phyloP scores from a whole-genome alignment of 2,797 vertebrate genomes.

The Onychomys arenicola region DNA sequence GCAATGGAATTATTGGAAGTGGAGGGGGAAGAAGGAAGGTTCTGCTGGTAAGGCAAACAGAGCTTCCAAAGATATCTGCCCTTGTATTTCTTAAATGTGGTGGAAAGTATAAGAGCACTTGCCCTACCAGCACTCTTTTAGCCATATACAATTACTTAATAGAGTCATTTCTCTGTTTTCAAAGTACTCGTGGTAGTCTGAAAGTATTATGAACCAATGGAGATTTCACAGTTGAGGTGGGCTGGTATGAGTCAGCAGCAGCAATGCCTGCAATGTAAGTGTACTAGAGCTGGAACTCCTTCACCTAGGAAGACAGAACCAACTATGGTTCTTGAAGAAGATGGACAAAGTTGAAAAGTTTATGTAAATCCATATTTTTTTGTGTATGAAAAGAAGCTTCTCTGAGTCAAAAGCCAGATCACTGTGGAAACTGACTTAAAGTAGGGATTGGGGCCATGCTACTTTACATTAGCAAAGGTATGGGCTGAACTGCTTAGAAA shows the following conservation, averaged over 20 bases:
- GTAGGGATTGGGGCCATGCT: neutral
- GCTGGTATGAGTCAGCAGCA: neutral
- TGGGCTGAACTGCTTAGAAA: neutral
- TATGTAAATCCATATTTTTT: neutral
- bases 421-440: neutral
- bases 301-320: neutral
- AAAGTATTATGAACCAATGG: neutral
- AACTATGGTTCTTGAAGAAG: neutral
- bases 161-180: neutral
- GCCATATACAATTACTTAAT: neutral
- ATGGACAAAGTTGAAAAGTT: neutral
- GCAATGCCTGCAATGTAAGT: neutral
- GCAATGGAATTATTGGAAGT: neutral
- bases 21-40: neutral
- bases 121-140: neutral
- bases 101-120: neutral
- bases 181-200: neutral
- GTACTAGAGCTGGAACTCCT: neutral
- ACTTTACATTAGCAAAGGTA: neutral
- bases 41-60: neutral
- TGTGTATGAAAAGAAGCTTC: neutral
- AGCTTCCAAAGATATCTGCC: neutral
- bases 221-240: neutral
- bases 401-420: neutral
- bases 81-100: neutral